Evolutionary conservation across 2,113 vertebrate genomes (phyloP), one percentile per base, ranked within the genome.

Genomic region (Vireo altiloquus): DNA sequence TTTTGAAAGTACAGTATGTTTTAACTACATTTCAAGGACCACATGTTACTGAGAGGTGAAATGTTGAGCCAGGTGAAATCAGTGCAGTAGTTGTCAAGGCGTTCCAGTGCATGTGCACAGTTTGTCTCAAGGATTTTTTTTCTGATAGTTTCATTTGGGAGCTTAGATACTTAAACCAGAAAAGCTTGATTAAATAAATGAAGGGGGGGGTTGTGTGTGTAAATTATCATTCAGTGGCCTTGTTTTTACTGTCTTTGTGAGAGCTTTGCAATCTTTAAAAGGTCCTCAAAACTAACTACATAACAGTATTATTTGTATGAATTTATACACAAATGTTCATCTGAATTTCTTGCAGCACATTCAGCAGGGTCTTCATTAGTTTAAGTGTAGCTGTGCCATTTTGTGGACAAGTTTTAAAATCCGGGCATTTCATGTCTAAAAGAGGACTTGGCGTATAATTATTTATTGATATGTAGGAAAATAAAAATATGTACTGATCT

Each of bases 321-420:
- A 83, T 7, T 76, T 83, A 39, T 54, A 16, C 5, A 30, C 6
- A 1, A 37, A 79, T 30, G 22, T 53, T 72, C 25, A 66, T 83
- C n/a, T 82, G 4, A 59, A 75, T 84, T 75, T 68, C 68, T 81
- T 91, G 35, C 30, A 72, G 42, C 6, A n/a, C n/a, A 13, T 71
- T 82, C 39, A 61, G 49, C 27, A 17, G 15, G 13, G 27, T 88
- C 42, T 80, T 83, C 42, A 10, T 86, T 74, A 50, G 33, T 68
- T 87, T 53, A 89, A 87, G 54, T 21, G 18, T 37, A 61, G 70
- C 65, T 95, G 82, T 84, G 75, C 74, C 61, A 27, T 76, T 95
- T 75, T 63, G 46, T 65, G 37, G 47, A 31, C 24, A 65, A 71
- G 61, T 65, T 89, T 89, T 44, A 91, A 82, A 91, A 94, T 92